Base-by-base conservation (phyloP, 2,113 vertebrate genomes). In the Hemiprocne comata region DNA sequence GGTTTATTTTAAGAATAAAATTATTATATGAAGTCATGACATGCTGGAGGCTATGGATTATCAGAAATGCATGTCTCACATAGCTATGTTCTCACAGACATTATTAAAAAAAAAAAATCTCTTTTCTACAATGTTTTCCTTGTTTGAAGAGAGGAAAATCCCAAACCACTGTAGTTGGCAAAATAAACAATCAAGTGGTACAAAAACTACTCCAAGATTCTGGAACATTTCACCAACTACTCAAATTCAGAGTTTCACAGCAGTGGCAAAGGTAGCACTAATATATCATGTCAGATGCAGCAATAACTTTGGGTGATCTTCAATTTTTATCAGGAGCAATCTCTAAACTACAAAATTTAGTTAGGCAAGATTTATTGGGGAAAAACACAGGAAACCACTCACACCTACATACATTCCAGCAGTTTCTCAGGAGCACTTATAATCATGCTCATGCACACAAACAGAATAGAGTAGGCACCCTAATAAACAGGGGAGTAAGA, bases 401-500 rank as follows among this genome's bases (percentile, higher is more conserved):
- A 26, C 10, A 86, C 21, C 51, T 44, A 57, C 42, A 69, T 10
- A 60, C 67, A 62, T 74, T 53, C 64, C 53, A 70, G 55, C 33
- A 64, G 21, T 13, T 85, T 76, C 81, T 76, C 46, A 5, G 44
- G 80, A 83, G 75, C 60, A 71, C 77, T 94, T 92, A 60, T 55
- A 77, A 82, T 36, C 95, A 94, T 79, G 93, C 91, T 36, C 87
- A 95, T 83, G 93, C 78, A 92, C 29, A 15, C 6, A 25, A 26
- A 19, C 48, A 57, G 9, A 51, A 21, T 0, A 28, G 6, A 55
- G 54, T 38, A n/a, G 87, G 61, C 25, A 89, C 17, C n/a, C 88
- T 65, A 72, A 84, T 38, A 74, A 91, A 80, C 16, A 65, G 3
- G 7, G 38, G n/a, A 67, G 42, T 64, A 50, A 51, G 31, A 24